These are phyloP conservation scores for Phoronis australis DNA, from an alignment of 2,888 invertebrate genomes.

Conservation along the genomic window DNA sequence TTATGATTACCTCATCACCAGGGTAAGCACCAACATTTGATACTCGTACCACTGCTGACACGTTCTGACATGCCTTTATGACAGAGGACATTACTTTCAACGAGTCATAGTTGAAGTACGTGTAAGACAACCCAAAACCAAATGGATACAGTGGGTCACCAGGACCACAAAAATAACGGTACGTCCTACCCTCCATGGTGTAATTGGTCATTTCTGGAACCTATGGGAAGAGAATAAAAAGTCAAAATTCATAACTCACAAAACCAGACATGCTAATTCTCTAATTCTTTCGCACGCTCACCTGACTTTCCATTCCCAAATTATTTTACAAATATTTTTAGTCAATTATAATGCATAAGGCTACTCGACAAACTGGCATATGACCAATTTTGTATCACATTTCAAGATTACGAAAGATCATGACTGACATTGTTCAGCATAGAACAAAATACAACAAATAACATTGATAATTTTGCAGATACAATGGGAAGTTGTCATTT, in stretches of 20 bases:
- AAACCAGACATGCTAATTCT: neutral
- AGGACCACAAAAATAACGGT: slow-evolving; percentile 15
- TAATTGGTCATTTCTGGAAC: slow-evolving; percentile 19
- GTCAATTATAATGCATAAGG: too few relatives aligned
- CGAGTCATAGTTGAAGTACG: neutral
- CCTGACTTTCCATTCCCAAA: too few relatives aligned
- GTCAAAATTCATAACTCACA: neutral
- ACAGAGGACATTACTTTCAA: neutral
- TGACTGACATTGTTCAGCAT: too few relatives aligned
- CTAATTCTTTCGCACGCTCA: too few relatives aligned
- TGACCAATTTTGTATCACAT: too few relatives aligned
- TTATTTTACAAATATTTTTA: neutral
- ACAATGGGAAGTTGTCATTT: too few relatives aligned
- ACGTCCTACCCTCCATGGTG: slow-evolving; percentile 21
- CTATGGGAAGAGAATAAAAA: neutral
- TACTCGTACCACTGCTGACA: slow-evolving; percentile 12
- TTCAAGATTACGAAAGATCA: too few relatives aligned
- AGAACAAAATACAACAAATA: too few relatives aligned
- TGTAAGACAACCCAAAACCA: slow-evolving; percentile 11
- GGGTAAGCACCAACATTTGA: slow-evolving; percentile 16
- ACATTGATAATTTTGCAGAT: too few relatives aligned
- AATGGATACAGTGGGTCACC: slow-evolving; percentile 20
- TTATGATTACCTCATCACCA: slow-evolving; percentile 25
- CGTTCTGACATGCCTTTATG: slow-evolving; percentile 8
- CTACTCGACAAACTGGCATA: too few relatives aligned